A percentile compares a stretch with the other conserved stretches of the same genome.
phyloP scores from a whole-genome alignment of 2,888 invertebrate genomes.

The Pilophorus perplexus region DNA sequence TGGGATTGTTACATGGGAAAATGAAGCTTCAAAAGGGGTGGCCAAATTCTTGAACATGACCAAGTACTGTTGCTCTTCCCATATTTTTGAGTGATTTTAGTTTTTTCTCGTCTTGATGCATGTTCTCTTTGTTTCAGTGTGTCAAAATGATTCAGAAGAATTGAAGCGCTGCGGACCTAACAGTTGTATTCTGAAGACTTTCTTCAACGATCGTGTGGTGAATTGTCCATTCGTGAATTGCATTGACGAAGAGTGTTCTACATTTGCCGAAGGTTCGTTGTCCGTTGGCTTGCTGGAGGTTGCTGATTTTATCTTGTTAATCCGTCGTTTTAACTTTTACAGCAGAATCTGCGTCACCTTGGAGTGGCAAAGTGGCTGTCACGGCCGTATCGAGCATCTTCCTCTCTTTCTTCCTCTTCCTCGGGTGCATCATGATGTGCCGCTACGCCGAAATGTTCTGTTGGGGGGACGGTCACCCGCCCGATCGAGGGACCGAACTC shows the following conservation, averaged over 20 bases:
- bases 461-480: constrained; percentile 51
- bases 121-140: constrained; percentile 45
- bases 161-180: constrained; percentile 48
- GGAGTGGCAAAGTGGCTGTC: constrained; percentile 53
- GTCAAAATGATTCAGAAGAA: constrained; percentile 39
- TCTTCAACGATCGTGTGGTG: constrained; percentile 54
- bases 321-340: not conserved
- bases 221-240: constrained; percentile 56
- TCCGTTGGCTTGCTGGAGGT: too few relatives aligned
- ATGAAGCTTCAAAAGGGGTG: too few relatives aligned
- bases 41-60: too few relatives aligned
- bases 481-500: constrained; percentile 37
- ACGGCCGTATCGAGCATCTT: constrained; percentile 56
- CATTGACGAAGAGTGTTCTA: constrained; percentile 55
- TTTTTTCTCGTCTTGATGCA: too few relatives aligned
- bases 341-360: constrained; percentile 22
- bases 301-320: not conserved
- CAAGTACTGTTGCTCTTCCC: too few relatives aligned
- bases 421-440: constrained; percentile 56
- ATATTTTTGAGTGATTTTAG: too few relatives aligned
- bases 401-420: constrained; percentile 55
- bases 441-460: constrained; percentile 56
- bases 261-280: constrained; percentile 45
- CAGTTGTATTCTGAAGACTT: constrained; percentile 54
- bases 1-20: too few relatives aligned